phyloP scores from a whole-genome alignment of 2,113 vertebrate species.

The Tenebrosternarchus preto region DNA sequence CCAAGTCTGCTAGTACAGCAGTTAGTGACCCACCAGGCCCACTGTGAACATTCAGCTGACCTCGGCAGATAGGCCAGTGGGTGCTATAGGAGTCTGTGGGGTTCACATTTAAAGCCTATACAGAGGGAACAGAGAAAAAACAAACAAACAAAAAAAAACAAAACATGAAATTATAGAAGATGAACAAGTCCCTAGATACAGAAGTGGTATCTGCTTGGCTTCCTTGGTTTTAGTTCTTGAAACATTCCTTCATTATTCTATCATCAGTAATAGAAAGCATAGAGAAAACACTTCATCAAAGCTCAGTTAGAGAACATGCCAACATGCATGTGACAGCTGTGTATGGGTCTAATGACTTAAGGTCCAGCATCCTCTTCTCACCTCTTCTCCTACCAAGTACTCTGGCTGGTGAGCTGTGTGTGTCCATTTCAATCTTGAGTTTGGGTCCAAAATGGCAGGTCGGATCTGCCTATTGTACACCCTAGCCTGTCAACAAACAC shows the following conservation, averaged over 20 bases:
- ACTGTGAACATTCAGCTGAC: slow-evolving; percentile 86
- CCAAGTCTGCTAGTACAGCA: slow-evolving; percentile 87
- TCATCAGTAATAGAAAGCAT: no score
- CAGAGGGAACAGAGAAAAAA: background rate
- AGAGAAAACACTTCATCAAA: no score
- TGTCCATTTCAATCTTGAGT: slow-evolving; percentile 92
- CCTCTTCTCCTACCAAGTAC: slow-evolving; percentile 94
- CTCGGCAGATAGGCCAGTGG: slow-evolving; percentile 91
- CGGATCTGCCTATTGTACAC: slow-evolving; percentile 94
- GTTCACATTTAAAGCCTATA: slow-evolving; percentile 88
- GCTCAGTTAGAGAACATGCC: no score
- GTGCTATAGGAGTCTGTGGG: slow-evolving; percentile 88
- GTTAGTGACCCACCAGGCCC: slow-evolving; percentile 90
- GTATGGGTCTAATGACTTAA: background rate
- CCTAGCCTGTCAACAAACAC: slow-evolving; percentile 76
- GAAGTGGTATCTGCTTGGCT: no score
- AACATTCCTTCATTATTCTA: background rate
- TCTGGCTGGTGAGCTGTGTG: slow-evolving; percentile 88
- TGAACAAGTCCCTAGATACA: no score
- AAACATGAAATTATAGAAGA: no score
- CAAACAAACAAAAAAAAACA: background rate
- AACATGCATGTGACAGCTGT: background rate
- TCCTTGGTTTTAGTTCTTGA: background rate
- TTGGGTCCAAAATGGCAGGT: slow-evolving; percentile 89
- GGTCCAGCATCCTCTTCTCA: slow-evolving; percentile 57